Evolutionary conservation across 2,888 invertebrate species (phyloP).

Genomic region (Octonoba sinensis): DNA sequence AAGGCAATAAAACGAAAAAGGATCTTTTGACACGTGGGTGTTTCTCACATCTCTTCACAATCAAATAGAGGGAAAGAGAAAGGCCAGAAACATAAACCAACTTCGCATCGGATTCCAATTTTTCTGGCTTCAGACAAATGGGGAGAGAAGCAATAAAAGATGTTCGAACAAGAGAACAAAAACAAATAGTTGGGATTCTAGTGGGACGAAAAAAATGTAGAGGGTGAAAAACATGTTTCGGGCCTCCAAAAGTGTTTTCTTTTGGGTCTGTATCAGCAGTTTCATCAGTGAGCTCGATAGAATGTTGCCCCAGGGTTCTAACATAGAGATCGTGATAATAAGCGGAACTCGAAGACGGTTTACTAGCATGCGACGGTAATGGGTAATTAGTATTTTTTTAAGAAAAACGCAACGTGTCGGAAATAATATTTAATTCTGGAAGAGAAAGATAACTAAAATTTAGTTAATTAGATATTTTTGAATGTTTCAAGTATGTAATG

Average conservation of each 20-base stretch:
- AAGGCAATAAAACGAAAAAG: conserved; percentile 38
- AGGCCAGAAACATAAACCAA: conserved; percentile 31
- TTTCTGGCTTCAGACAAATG: conserved; percentile 53
- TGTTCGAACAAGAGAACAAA: conserved; percentile 32
- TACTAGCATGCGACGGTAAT: too few species aligned
- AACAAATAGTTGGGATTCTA: conserved; percentile 40
- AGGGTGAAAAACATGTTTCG: conserved; percentile 19
- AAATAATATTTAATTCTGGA: too few species aligned
- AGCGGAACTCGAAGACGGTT: not conserved
- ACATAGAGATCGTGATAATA: conserved; percentile 17
- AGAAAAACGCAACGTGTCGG: too few species aligned
- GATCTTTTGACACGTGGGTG: conserved; percentile 34
- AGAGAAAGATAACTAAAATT: too few species aligned
- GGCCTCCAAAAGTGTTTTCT: conserved; percentile 40
- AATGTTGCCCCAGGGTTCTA: conserved; percentile 18
- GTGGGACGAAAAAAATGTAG: conserved; percentile 12
- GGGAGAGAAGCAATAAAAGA: conserved; percentile 51
- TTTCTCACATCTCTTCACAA: conserved; percentile 43
- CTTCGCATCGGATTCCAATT: conserved; percentile 56
- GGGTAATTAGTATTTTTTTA: too few species aligned
- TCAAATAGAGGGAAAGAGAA: conserved; percentile 38
- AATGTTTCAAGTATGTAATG: too few species aligned
- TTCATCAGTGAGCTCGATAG: conserved; percentile 27
- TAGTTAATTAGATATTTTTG: too few species aligned
- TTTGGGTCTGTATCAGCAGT: conserved; percentile 41